These are phyloP conservation scores for Notodonta dromedarius DNA, from an alignment of 2,888 invertebrate genomes.

Conservation along the genomic window DNA sequence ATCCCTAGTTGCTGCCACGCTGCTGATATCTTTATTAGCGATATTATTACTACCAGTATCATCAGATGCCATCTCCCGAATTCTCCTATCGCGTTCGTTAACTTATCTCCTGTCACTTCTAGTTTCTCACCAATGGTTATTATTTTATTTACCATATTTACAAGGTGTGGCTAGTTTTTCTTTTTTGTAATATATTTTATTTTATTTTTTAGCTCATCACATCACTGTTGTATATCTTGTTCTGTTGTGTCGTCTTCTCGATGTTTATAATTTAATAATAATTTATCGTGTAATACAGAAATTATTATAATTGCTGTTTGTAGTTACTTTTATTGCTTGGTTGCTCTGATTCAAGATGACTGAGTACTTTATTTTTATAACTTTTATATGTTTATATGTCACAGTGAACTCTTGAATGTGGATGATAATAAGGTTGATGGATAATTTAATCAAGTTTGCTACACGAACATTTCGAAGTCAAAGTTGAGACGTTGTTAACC, in stretches of 20 bases:
- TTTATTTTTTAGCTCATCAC: constrained; percentile 6
- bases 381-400: neutral
- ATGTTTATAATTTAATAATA: neutral
- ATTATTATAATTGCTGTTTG: neutral
- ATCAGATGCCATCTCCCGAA: constrained; percentile 87
- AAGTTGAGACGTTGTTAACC: neutral
- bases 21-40: constrained; percentile 86
- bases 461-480: neutral
- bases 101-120: constrained; percentile 36
- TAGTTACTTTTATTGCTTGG: neutral
- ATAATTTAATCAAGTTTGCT: neutral
- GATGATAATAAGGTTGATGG: neutral
- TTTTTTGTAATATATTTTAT: constrained; percentile 6
- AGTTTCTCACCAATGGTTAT: constrained; percentile 22
- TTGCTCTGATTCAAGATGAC: neutral
- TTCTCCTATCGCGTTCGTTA: constrained; percentile 49
- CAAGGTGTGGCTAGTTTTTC: constrained; percentile 4
- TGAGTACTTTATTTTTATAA: neutral
- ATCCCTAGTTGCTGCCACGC: constrained; percentile 89
- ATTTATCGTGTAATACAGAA: neutral
- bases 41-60: constrained; percentile 82
- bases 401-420: neutral
- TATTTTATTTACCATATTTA: constrained; percentile 9
- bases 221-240: constrained; percentile 1
- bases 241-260: neutral